Evolutionary conservation across 2,888 invertebrate species (phyloP).

Genomic region (Oxyteleia sp.): DNA sequence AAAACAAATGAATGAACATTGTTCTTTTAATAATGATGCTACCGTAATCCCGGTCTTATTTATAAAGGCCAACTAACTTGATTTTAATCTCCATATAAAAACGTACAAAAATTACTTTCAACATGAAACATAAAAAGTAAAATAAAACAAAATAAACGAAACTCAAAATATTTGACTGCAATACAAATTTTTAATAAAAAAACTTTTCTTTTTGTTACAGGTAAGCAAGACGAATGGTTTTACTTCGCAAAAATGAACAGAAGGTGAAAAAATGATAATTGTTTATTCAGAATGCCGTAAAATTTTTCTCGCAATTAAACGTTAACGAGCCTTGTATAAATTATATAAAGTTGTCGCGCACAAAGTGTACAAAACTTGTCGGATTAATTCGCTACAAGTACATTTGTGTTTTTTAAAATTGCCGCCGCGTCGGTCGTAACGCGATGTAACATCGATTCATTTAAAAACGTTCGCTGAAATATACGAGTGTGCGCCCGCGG

Average conservation of each 20-base stretch:
- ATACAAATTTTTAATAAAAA: not conserved
- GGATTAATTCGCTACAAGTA: slow-evolving; percentile 7
- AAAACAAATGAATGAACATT: slow-evolving; percentile 72
- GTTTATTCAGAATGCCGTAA: not conserved
- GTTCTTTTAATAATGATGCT: slow-evolving; percentile 63
- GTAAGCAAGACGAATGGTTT: slow-evolving; percentile 23
- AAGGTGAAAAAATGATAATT: not conserved
- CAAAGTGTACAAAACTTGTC: slow-evolving; percentile 5
- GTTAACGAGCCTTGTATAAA: slow-evolving; percentile 1
- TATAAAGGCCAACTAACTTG: slow-evolving; percentile 54
- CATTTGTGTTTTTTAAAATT: slow-evolving; percentile 15
- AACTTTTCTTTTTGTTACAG: slow-evolving; percentile 37
- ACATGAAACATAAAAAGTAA: no score
- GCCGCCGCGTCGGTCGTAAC: slow-evolving; percentile 9
- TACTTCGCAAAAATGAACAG: not conserved
- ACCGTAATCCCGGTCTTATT: slow-evolving; percentile 55
- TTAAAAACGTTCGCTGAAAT: slow-evolving; percentile 32
- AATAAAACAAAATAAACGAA: no score
- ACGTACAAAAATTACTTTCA: not conserved
- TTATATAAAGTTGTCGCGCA: not conserved
- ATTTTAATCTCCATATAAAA: slow-evolving; percentile 32
- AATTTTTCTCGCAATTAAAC: slow-evolving; percentile 2
- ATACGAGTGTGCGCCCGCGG: slow-evolving; percentile 30
- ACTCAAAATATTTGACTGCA: no score
- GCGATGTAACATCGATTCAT: slow-evolving; percentile 32